A percentile compares a stretch with the other conserved stretches of the same genome.
Evolutionary conservation across 2,797 vertebrate species (phyloP).

Genomic region (Garrulus glandarius): DNA sequence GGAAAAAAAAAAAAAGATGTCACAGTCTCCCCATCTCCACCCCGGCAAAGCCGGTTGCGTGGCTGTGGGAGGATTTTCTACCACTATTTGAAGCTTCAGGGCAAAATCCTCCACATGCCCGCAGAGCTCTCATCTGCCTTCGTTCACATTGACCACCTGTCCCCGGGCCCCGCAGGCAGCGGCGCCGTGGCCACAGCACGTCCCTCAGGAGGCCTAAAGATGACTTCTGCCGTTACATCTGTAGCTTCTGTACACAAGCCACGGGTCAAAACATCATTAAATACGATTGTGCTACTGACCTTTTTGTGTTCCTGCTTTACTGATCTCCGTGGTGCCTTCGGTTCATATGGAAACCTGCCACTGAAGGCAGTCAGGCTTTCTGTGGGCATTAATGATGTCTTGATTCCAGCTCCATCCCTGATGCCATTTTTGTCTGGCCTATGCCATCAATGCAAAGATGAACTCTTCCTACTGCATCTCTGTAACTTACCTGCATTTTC

Average conservation of each 20-base stretch:
- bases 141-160: not conserved
- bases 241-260: not conserved
- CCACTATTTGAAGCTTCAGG: not conserved
- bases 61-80: not conserved
- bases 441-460: not conserved
- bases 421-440: not conserved
- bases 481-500: not conserved
- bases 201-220: not conserved
- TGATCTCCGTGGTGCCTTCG: rapidly evolving
- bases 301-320: not conserved
- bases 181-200: rapidly evolving
- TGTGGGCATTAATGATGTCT: not conserved
- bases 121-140: slow-evolving; percentile 56
- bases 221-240: not conserved
- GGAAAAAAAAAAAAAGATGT: rapidly evolving
- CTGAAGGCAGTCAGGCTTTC: not conserved
- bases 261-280: not conserved
- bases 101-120: not conserved
- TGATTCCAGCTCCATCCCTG: not conserved
- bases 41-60: rapidly evolving
- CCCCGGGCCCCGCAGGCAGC: not conserved
- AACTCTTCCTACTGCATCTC: not conserved
- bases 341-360: not conserved
- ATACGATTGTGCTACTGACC: not conserved
- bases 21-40: rapidly evolving